A percentile compares a stretch with the other conserved stretches of the same genome.
Evolutionary conservation across 2,113 vertebrate genomes (phyloP).

Genomic region (Urocolius indicus): DNA sequence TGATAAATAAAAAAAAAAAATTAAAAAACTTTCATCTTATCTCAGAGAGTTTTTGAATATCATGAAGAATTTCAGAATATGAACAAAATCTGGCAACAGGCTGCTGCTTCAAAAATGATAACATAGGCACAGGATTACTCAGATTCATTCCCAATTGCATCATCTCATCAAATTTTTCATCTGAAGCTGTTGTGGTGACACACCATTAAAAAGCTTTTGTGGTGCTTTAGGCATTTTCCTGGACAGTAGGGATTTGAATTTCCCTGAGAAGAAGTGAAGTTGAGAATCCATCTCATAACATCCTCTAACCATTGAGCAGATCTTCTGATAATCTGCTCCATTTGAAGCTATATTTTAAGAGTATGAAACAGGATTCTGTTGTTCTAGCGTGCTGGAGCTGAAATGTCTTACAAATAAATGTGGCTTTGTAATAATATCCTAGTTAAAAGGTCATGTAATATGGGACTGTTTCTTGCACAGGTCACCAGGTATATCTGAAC

Average conservation of each 20-base stretch:
- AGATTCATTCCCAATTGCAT: background rate
- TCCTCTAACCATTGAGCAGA: background rate
- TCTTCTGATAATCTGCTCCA: background rate
- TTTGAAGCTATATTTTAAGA: background rate
- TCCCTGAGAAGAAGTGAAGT: background rate
- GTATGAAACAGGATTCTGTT: background rate
- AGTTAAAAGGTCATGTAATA: background rate
- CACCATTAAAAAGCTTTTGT: background rate
- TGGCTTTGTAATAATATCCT: background rate
- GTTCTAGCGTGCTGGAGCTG: background rate
- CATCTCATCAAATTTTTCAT: background rate
- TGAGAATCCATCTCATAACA: background rate
- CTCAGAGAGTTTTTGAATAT: background rate
- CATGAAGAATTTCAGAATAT: background rate
- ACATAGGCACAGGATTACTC: accelerated
- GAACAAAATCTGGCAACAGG: background rate
- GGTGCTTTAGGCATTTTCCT: background rate
- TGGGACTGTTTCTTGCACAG: background rate
- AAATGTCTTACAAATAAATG: background rate
- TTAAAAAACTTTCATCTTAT: background rate
- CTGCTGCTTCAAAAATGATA: background rate
- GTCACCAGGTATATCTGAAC: background rate
- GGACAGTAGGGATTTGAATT: background rate
- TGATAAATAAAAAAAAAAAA: background rate
- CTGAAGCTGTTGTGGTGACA: background rate